Conservation (phyloP, 2,113 vertebrate genomes). For the Plecturocebus donacophilus region DNA sequence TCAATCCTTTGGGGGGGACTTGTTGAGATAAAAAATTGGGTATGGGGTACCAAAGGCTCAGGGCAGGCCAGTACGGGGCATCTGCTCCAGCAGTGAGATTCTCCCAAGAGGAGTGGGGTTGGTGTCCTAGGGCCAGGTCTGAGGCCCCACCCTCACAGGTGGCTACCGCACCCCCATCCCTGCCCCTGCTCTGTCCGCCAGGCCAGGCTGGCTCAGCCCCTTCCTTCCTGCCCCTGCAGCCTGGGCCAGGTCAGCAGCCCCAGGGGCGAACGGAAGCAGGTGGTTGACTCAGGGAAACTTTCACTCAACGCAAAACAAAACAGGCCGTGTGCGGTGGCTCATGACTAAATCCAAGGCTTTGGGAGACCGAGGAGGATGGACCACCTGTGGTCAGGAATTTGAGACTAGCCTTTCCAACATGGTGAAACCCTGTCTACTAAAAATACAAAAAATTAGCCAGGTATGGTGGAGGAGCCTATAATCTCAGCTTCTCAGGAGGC, state of each 20-base stretch:
- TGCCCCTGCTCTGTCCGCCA: not conserved
- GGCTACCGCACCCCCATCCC: no score
- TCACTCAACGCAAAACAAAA: slow-evolving; percentile 28
- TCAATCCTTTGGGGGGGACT: not conserved
- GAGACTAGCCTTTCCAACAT: no score
- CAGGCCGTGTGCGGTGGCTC: not conserved
- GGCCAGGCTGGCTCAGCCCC: not conserved
- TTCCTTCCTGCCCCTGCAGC: not conserved
- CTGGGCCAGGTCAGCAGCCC: not conserved
- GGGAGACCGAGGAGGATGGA: no score
- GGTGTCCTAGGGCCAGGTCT: not conserved
- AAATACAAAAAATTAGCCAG: no score
- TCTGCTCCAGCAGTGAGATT: fast-evolving
- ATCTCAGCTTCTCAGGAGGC: no score
- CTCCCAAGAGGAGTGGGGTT: not conserved
- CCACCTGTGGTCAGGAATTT: no score
- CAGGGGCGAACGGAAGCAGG: not conserved
- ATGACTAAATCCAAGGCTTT: no score
- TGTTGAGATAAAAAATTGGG: not conserved
- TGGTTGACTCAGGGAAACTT: slow-evolving; percentile 48
- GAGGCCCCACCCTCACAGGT: not conserved
- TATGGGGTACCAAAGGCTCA: fast-evolving
- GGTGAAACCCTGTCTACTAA: no score
- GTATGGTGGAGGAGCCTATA: no score
- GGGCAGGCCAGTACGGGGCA: fast-evolving